Conservation (phyloP, 2,888 invertebrate species). For the Coenonympha arcania region DNA sequence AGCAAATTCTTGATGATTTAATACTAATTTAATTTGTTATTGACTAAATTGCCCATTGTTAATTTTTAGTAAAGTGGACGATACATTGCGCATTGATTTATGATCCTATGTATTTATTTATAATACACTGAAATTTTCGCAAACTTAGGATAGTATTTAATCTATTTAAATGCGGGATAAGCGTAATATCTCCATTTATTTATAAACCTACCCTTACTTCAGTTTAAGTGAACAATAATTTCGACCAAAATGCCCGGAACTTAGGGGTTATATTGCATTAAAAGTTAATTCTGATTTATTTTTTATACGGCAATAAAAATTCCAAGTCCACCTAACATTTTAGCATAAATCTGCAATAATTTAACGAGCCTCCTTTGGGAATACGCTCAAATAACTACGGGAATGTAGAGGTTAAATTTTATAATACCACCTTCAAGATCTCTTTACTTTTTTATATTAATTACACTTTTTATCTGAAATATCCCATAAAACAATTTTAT, state of each 20-base stretch:
- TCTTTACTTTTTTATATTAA: neutral
- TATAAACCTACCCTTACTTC: slow-evolving; percentile 5
- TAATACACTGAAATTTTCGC: too few species aligned
- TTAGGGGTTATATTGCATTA: slow-evolving; percentile 46
- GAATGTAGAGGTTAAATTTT: slow-evolving; percentile 4
- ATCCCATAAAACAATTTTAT: too few species aligned
- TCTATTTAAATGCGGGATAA: neutral
- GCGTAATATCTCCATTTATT: neutral
- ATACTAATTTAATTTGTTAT: too few species aligned
- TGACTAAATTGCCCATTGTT: too few species aligned
- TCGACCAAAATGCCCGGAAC: slow-evolving; percentile 32
- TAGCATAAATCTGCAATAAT: slow-evolving; percentile 62
- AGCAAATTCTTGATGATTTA: too few species aligned
- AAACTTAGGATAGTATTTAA: too few species aligned
- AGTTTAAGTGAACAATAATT: slow-evolving; percentile 30
- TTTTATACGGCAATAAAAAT: slow-evolving; percentile 48
- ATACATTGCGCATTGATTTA: too few species aligned
- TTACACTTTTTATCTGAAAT: slow-evolving; percentile 3
- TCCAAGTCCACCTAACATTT: slow-evolving; percentile 39
- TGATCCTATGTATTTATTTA: too few species aligned
- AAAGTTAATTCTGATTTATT: slow-evolving; percentile 63
- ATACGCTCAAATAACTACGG: slow-evolving; percentile 1
- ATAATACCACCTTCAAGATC: neutral
- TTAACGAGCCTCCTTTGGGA: slow-evolving; percentile 27
- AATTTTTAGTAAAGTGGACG: too few species aligned